A percentile compares a stretch with the other conserved stretches of the same genome.
phyloP scores from a whole-genome alignment of 1,140 invertebrate genomes.

The Melanaphis sacchari region DNA sequence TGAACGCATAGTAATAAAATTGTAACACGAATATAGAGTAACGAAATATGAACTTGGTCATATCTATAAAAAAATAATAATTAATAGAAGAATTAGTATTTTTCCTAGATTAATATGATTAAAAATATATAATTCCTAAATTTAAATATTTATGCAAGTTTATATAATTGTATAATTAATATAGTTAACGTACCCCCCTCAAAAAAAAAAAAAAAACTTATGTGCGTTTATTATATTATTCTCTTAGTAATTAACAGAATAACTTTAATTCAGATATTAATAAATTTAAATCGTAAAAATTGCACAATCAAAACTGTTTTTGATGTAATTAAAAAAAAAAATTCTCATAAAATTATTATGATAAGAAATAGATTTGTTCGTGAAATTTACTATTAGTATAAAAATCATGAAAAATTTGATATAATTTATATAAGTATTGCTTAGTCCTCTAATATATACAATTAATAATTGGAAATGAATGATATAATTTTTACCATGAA shows the following conservation, averaged over 20 bases:
- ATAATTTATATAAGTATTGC: too few relatives aligned
- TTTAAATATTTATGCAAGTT: background rate
- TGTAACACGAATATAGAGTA: background rate
- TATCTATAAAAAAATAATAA: too few relatives aligned
- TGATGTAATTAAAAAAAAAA: background rate
- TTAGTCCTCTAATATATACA: too few relatives aligned
- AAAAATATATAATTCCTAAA: background rate
- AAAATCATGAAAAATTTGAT: too few relatives aligned
- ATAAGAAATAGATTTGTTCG: background rate
- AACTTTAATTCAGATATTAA: background rate
- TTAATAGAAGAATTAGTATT: background rate
- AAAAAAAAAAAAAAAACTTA: too few relatives aligned
- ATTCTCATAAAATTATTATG: background rate
- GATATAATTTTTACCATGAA: background rate
- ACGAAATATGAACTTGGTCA: background rate
- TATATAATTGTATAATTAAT: background rate
- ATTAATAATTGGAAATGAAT: background rate
- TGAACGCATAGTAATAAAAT: background rate
- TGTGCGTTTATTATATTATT: background rate
- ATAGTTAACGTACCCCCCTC: fast-evolving
- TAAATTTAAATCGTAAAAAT: background rate
- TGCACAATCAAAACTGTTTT: too few relatives aligned
- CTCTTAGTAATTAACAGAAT: background rate
- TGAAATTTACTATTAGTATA: background rate
- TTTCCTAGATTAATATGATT: background rate